A percentile compares a stretch with the other conserved stretches of the same genome.
Conservation (phyloP, 2,797 vertebrate genomes). For the Scarus forsteni region DNA sequence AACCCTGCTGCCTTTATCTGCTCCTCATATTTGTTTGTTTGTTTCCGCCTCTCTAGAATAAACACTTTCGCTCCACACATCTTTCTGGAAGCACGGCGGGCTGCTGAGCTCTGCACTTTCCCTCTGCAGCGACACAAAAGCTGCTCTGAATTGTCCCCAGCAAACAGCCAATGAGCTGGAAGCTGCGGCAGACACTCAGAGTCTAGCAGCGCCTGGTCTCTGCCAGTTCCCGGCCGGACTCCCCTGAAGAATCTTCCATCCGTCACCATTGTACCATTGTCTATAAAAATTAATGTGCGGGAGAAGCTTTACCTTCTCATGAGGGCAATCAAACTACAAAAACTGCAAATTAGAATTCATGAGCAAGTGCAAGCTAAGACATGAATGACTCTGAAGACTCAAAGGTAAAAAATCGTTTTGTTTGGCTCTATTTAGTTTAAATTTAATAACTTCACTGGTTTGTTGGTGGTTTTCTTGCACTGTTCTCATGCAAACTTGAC, state of each 20-base stretch:
- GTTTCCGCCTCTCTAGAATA: conserved; percentile 60
- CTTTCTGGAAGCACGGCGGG: conserved; percentile 78
- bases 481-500: too few relatives aligned
- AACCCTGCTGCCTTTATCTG: conserved; percentile 32
- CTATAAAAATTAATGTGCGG: conserved; percentile 80
- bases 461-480: too few relatives aligned
- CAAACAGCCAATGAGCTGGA: conserved; percentile 65
- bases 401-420: conserved; percentile 69
- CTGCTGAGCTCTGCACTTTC: conserved; percentile 76
- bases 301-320: conserved; percentile 69
- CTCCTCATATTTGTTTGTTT: conserved; percentile 6
- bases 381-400: conserved; percentile 77
- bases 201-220: conserved; percentile 41
- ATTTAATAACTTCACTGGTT: too few relatives aligned
- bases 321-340: conserved; percentile 66
- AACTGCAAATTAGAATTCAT: conserved; percentile 65
- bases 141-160: conserved; percentile 65
- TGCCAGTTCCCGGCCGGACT: conserved; percentile 62
- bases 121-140: conserved; percentile 69
- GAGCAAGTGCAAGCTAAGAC: conserved; percentile 61
- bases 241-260: conserved; percentile 79
- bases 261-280: conserved; percentile 79
- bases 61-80: conserved; percentile 52
- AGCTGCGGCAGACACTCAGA: conserved; percentile 49
- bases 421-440: neutral